Evolutionary conservation across 2,888 invertebrate genomes (phyloP).

Genomic region (Ctena decussata): DNA sequence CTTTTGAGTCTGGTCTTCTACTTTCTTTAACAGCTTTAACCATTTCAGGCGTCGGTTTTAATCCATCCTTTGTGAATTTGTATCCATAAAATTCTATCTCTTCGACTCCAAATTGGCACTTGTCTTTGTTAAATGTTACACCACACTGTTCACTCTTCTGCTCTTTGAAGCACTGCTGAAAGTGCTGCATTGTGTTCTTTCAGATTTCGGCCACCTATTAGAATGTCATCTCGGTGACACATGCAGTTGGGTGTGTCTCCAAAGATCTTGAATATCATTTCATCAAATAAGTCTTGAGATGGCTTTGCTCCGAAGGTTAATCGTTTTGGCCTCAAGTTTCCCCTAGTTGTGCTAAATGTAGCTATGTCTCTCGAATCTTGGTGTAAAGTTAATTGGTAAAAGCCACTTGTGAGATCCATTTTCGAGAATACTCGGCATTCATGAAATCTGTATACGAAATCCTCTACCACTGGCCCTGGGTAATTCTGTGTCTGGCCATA

Average conservation of each 20-base stretch:
- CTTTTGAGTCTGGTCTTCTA: constrained; percentile 15
- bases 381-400: not conserved
- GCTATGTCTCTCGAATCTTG: constrained; percentile 7
- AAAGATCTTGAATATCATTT: constrained; percentile 31
- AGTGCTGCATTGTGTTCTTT: constrained; percentile 26
- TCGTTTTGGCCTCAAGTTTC: constrained; percentile 16
- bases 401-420: not conserved
- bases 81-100: too few species aligned
- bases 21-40: constrained; percentile 12
- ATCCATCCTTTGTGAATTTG: too few species aligned
- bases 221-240: not conserved
- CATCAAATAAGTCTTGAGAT: constrained; percentile 48
- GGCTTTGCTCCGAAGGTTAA: constrained; percentile 32
- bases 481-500: constrained; percentile 15
- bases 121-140: too few species aligned
- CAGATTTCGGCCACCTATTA: constrained; percentile 2
- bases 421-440: constrained; percentile 13
- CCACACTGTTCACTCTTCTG: too few species aligned
- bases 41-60: too few species aligned
- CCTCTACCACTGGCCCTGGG: constrained; percentile 34
- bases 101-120: too few species aligned
- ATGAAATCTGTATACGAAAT: constrained; percentile 35
- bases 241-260: constrained; percentile 27
- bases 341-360: constrained; percentile 10
- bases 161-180: constrained; percentile 10